Evolutionary conservation across 2,888 invertebrate genomes (phyloP).

Genomic region (Peribatodes rhomboidaria): DNA sequence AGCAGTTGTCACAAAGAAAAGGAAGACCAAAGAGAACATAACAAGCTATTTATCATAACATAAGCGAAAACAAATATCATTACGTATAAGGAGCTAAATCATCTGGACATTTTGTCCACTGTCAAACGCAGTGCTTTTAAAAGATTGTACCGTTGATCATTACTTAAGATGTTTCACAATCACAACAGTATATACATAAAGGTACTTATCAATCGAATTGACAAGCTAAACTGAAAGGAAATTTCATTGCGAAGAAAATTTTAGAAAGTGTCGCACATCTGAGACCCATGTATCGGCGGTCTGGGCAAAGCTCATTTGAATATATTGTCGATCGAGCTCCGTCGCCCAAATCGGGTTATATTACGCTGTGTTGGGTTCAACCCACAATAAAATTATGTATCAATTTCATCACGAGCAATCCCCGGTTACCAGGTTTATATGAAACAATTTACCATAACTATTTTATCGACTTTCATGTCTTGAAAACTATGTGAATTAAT

Average conservation of each 20-base stretch:
- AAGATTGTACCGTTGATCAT: no score
- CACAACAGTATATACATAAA: no score
- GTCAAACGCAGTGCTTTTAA: no score
- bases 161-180: no score
- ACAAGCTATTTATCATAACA: no score
- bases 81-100: no score
- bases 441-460: conserved; percentile 18
- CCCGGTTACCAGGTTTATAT: conserved; percentile 22
- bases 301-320: conserved; percentile 49
- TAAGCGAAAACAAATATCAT: no score
- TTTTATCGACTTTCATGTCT: conserved; percentile 7
- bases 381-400: conserved; percentile 37
- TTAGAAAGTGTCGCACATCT: conserved; percentile 12
- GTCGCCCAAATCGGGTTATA: conserved; percentile 36
- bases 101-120: no score
- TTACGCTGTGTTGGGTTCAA: conserved; percentile 28
- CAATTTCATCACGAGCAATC: conserved; percentile 32
- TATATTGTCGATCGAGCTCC: conserved; percentile 49
- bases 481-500: conserved; percentile 5
- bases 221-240: not conserved
- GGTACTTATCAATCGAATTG: not conserved
- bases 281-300: conserved; percentile 18
- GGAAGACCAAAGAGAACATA: no score
- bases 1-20: no score
- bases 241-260: not conserved